These are phyloP conservation scores for Microchirus variegatus DNA, from an alignment of 2,797 vertebrate species.

Conservation along the genomic window DNA sequence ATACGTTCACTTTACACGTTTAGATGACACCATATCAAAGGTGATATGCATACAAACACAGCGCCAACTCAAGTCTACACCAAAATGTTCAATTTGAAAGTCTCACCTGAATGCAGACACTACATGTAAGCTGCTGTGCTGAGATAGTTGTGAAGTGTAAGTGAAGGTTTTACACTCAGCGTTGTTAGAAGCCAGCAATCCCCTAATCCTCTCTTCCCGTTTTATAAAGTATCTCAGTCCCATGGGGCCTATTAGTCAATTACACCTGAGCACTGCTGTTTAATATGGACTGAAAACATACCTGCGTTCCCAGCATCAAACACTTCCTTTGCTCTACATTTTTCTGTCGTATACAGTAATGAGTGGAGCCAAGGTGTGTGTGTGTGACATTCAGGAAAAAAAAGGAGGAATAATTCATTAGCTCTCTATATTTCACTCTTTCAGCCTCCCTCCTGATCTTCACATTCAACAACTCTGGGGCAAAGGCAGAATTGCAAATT, in stretches of 20 bases:
- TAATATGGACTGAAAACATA: conserved; percentile 84
- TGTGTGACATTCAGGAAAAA: conserved; percentile 72
- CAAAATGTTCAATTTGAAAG: conserved; percentile 16
- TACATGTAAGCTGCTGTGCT: conserved; percentile 17
- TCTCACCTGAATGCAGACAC: conserved; percentile 45
- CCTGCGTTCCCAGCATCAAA: conserved; percentile 84
- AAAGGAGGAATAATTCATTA: conserved; percentile 89
- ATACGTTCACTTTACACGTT: background rate
- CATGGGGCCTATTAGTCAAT: conserved; percentile 83
- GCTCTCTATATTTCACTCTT: conserved; percentile 61
- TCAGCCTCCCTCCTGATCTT: conserved; percentile 79
- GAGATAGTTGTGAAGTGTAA: conserved; percentile 35
- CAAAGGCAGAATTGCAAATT: conserved; percentile 89
- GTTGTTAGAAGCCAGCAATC: conserved; percentile 30
- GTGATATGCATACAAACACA: background rate
- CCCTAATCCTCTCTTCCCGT: conserved; percentile 27
- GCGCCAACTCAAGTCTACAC: background rate
- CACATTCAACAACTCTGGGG: conserved; percentile 84
- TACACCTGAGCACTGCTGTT: conserved; percentile 83
- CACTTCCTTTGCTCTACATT: conserved; percentile 79
- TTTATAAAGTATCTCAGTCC: conserved; percentile 43
- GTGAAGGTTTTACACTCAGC: conserved; percentile 24
- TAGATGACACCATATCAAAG: background rate
- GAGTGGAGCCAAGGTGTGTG: conserved; percentile 64
- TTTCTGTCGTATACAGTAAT: conserved; percentile 73